Conservation (phyloP, 2,797 vertebrate genomes). For the Lutra lutra region DNA sequence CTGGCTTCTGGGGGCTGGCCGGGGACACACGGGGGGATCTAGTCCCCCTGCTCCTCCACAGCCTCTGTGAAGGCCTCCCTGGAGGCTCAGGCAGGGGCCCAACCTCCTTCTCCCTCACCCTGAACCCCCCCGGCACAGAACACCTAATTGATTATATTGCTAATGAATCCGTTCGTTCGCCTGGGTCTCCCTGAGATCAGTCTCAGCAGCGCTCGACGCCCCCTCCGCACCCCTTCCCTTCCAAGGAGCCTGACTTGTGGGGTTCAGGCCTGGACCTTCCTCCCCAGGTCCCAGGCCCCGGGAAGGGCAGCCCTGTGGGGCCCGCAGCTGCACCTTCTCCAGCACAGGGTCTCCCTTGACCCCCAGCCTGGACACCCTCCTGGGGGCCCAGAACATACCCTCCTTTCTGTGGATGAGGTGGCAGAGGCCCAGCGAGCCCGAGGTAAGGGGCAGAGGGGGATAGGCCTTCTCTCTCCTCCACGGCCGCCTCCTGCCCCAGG, state of each 20-base stretch:
- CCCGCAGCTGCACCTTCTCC: neutral
- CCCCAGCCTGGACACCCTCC: neutral
- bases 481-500: neutral
- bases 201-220: neutral
- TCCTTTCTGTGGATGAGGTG: neutral
- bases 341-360: neutral
- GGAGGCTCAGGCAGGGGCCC: neutral
- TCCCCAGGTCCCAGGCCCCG: neutral
- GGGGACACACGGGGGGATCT: neutral
- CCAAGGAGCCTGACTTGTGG: neutral
- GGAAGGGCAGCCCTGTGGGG: neutral
- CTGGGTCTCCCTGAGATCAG: conserved; percentile 74
- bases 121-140: neutral
- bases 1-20: neutral
- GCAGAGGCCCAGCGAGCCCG: neutral
- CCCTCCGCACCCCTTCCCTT: neutral
- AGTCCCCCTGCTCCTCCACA: neutral
- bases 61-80: neutral
- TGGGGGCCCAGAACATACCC: neutral
- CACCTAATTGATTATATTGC: conserved; percentile 45
- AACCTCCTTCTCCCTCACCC: neutral
- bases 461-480: neutral
- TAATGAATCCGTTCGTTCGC: conserved; percentile 4
- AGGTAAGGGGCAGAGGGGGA: neutral
- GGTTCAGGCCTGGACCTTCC: neutral